phyloP scores from a whole-genome alignment of 2,797 vertebrate species.

The Gallinago solitaria region DNA sequence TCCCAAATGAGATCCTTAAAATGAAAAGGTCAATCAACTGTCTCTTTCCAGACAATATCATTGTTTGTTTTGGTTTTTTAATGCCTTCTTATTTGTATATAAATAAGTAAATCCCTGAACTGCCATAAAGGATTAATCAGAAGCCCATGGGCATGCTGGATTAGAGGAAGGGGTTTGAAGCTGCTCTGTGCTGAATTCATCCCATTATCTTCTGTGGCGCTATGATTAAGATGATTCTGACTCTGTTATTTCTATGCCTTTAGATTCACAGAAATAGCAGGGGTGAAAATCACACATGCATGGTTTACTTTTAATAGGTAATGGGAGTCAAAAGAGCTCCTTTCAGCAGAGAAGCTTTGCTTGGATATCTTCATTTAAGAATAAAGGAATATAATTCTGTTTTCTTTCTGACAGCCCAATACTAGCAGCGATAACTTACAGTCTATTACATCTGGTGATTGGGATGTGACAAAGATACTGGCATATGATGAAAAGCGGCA shows the following conservation, averaged over 20 bases:
- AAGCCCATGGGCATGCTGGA: accelerated
- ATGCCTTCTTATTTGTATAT: not conserved
- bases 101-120: not conserved
- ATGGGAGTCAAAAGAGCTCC: not conserved
- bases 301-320: not conserved
- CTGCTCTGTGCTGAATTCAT: not conserved
- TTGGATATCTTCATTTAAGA: not conserved
- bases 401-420: conserved; percentile 84
- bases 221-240: not conserved
- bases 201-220: not conserved
- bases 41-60: not conserved
- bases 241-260: not conserved
- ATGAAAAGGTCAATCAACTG: not conserved
- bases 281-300: not conserved
- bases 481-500: conserved; percentile 87
- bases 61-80: not conserved
- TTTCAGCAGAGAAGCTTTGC: not conserved
- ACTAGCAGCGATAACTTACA: conserved; percentile 91
- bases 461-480: conserved; percentile 95
- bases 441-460: conserved; percentile 94
- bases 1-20: not conserved
- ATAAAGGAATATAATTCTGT: not conserved
- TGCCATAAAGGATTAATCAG: not conserved
- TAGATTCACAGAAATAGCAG: not conserved
- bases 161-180: not conserved